Base-by-base conservation (phyloP, 2,113 vertebrate species). In the Phocoena phocoena region DNA sequence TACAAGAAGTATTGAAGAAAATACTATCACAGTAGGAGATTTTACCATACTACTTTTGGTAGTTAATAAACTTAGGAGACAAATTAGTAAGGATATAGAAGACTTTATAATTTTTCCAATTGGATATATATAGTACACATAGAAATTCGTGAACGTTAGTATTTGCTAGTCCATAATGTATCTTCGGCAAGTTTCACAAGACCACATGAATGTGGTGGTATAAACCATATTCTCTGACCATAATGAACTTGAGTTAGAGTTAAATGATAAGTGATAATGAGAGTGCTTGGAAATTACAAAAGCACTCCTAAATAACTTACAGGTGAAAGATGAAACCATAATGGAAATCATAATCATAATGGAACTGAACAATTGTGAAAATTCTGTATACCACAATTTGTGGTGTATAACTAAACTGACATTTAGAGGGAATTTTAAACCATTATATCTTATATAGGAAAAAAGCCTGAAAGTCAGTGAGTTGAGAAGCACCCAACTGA, bases 1-100 rank as follows among this genome's bases (percentile, higher is more conserved):
- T 70, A 38, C 20, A 60, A 38, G 74, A 88, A 94, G 17, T 88
- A 81, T 33, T 81, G 38, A 93, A 79, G 74, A 70, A 93, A 94
- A 94, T 20, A 80, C 6, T 3, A 33, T 62, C 63, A 88, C 18
- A 80, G 28, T 44, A 60, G 63, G 26, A 41, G 33, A 88, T 47
- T 88, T 70, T 62, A 23, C 53, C 53, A 62, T 50, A 50, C 53
- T 38, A 60, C 33, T 53, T 50, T 87, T 62, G 12, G 25, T 70
- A 88, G 62, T 62, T 94, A 62, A 36, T 50, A 94, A 71, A 88
- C 38, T 36, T 38, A 25, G 25, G 53, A 80, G 50, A 88, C 8
- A 80, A 71, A 28, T 68, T 76, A 63, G 67, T 63, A 36, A 70
- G 23, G 33, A 70, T 36, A 38, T 62, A 71, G 38, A 38, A 47